Evolutionary conservation across 2,888 invertebrate genomes (phyloP), one percentile per base, ranked within the genome.

Genomic region (Heterodera filipjevi): DNA sequence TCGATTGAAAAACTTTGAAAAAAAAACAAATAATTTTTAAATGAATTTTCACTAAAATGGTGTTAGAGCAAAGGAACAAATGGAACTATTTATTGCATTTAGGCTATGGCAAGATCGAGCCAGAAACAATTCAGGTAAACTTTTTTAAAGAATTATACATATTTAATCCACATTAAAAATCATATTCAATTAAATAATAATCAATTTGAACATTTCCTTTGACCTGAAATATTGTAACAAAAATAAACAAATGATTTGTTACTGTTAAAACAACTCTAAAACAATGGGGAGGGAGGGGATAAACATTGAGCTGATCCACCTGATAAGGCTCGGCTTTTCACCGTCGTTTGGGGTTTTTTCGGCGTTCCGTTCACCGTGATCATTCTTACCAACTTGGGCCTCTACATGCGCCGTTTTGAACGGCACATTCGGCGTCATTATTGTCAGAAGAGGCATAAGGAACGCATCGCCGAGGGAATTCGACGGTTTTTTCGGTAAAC

Each of bases 31-130:
- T n/a, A n/a, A n/a, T n/a, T n/a, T n/a, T n/a, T n/a, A n/a, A n/a
- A n/a, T n/a, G n/a, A 49, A 19, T 49, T 3, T 19, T 49, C 19
- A 49, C 8, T 19, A 53, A 46, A 27, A 59, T 12, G 44, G 30
- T 22, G 59, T 35, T 19, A n/a, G 35, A n/a, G 66, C 27, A 32
- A 44, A 10, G 27, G 12, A 72, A 53, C n/a, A 77, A 77, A 30
- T 27, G 22, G 16, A 71, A 32, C 14, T 5, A 46, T 71, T 49
- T 46, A 3, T 71, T 44, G 19, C 27, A 81, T 87, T 68, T 75
- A 87, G 87, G 88, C 8, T 88, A 88, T 81, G 88, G 88, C 19
- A 88, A 88, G 73, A 84, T 88, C 72, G 86, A 86, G 75, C 86
- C 88, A 1, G 81, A 83, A 49, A 87, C 88, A 0, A 81, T 83